Base-by-base conservation (phyloP, 2,797 vertebrate genomes). In the Semotilus atromaculatus region DNA sequence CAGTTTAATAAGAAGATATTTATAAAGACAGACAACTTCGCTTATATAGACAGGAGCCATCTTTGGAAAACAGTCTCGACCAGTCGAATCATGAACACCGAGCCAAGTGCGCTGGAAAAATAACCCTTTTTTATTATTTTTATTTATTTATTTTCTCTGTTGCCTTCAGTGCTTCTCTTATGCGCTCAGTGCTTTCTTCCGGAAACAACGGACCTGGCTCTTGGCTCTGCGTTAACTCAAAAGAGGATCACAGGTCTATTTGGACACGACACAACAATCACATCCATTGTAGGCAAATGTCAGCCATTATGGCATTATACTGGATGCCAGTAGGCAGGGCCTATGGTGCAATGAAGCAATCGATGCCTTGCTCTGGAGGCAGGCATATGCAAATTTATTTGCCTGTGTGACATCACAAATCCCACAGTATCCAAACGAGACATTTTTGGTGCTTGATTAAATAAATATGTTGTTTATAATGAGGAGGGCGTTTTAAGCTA, bases 211-310 rank as follows among this genome's bases (percentile, higher is more conserved):
- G n/a, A n/a, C n/a, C n/a, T n/a, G n/a, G n/a, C n/a, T n/a, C n/a
- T n/a, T n/a, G n/a, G n/a, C n/a, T n/a, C n/a, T n/a, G n/a, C n/a
- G n/a, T n/a, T n/a, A n/a, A n/a, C n/a, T n/a, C n/a, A n/a, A n/a
- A 55, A 58, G 55, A n/a, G 9, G n/a, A 60, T 13, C 11, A 60
- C n/a, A 26, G 5, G 58, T 26, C n/a, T 60, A 60, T 26, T 60
- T 26, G n/a, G 10, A 14, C 1, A 2, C 1, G 1, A 26, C 0
- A 8, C 6, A 55, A 55, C 7, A 0, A 9, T 58, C 9, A 5
- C n/a, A 60, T 60, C 58, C 11, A 26, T 5, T 58, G 58, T 60
- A 14, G 11, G 43, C 11, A 45, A 43, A 45, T 13, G 11, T 14
- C 11, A 45, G 43, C 43, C 13, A 13, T 45, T 45, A 45, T 14